These are phyloP conservation scores for Ameiurus melas DNA, from an alignment of 2,113 vertebrate species.

Conservation along the genomic window DNA sequence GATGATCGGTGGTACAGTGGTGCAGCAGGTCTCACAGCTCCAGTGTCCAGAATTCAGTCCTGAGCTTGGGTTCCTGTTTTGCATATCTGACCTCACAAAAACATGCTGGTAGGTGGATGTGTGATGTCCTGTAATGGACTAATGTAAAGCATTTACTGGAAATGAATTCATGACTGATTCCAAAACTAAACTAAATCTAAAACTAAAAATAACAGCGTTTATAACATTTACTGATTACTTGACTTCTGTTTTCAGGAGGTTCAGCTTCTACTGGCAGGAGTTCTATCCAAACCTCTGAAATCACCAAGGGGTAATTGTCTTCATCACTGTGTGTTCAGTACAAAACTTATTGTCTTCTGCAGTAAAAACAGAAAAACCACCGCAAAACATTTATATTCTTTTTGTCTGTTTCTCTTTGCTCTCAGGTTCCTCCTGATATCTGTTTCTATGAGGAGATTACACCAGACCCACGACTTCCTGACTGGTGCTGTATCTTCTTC, in stretches of 20 bases:
- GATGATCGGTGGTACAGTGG: background rate
- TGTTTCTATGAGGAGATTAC: background rate
- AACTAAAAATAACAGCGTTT: background rate
- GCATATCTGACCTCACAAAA: background rate
- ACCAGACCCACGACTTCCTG: constrained; percentile 54
- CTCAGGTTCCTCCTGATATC: background rate
- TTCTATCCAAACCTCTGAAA: background rate
- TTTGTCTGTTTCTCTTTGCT: background rate
- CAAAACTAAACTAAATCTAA: background rate
- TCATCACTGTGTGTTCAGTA: background rate
- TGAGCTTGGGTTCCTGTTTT: too few species aligned
- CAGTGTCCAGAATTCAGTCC: background rate
- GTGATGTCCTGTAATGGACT: too few species aligned
- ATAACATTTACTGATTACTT: too few species aligned
- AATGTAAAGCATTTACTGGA: too few species aligned
- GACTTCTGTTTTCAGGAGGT: constrained; percentile 34
- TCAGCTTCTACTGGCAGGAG: constrained; percentile 26
- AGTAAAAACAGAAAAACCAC: too few species aligned
- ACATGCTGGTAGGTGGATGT: background rate
- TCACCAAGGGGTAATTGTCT: background rate
- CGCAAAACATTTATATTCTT: background rate
- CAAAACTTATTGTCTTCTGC: background rate
- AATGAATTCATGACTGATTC: too few species aligned
- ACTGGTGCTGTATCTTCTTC: constrained; percentile 59
- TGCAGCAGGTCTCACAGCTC: background rate